Conservation (phyloP, 2,888 invertebrate genomes). For the Pollenia labialis region DNA sequence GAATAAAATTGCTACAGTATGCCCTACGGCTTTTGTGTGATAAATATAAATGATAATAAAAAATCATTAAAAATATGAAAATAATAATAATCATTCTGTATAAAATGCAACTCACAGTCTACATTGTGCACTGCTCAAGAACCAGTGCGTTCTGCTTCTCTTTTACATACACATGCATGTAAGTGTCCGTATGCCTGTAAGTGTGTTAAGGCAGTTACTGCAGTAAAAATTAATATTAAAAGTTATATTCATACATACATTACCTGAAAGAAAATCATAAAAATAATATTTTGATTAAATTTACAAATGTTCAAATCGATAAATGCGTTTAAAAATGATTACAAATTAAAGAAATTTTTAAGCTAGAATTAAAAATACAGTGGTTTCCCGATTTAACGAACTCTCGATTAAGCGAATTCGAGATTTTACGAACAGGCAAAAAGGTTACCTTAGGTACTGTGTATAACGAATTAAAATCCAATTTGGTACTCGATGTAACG, state of each 20-base stretch:
- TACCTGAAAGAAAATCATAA: conserved; percentile 7
- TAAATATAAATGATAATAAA: conserved; percentile 70
- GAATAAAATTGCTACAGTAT: conserved; percentile 65
- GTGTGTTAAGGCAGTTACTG: neutral
- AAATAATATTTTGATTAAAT: neutral
- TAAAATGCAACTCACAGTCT: neutral
- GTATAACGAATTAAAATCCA: no score
- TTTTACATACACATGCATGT: neutral
- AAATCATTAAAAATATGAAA: conserved; percentile 67
- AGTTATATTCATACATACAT: neutral
- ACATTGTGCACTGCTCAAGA: neutral
- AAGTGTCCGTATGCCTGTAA: neutral
- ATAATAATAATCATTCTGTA: conserved; percentile 51
- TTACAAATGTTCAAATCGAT: neutral
- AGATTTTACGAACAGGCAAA: no score
- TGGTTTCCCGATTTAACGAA: no score
- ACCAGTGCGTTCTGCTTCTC: neutral
- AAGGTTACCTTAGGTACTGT: no score
- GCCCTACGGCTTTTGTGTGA: conserved; percentile 58
- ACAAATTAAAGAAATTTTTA: neutral
- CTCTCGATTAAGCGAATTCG: no score
- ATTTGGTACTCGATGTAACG: no score
- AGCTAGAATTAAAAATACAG: neutral
- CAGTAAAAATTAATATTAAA: conserved; percentile 11
- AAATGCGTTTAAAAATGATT: no score